Percentiles rank a stretch among this genome's conserved stretches.
Evolutionary conservation across 2,888 invertebrate species (phyloP).

Genomic region (Phaonia tiefii): DNA sequence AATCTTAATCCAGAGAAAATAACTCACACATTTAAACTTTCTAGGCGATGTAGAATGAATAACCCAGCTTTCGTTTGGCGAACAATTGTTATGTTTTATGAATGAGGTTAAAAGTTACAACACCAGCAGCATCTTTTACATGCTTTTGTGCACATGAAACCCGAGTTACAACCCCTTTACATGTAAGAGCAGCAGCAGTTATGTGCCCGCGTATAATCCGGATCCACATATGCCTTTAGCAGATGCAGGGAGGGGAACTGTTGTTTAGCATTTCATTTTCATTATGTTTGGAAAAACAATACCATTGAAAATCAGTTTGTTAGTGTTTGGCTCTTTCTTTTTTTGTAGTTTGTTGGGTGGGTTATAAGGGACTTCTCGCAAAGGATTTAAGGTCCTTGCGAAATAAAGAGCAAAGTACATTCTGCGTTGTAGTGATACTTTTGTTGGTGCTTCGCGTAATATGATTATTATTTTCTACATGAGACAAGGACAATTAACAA

Average conservation of each 20-base stretch:
- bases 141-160: slow-evolving; percentile 31
- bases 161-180: slow-evolving; percentile 27
- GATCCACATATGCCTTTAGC: background rate
- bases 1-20: slow-evolving; percentile 19
- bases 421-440: background rate
- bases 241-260: slow-evolving; percentile 21
- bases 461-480: slow-evolving; percentile 33
- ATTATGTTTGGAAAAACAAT: slow-evolving; percentile 41
- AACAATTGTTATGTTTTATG: slow-evolving; percentile 65
- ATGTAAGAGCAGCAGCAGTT: background rate
- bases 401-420: slow-evolving; percentile 8
- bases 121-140: slow-evolving; percentile 28
- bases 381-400: background rate
- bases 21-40: slow-evolving; percentile 25
- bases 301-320: too few species aligned
- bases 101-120: slow-evolving; percentile 54
- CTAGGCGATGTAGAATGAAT: slow-evolving; percentile 47
- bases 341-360: too few species aligned
- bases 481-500: slow-evolving; percentile 57
- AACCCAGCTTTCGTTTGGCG: slow-evolving; percentile 50
- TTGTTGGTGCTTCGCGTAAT: background rate
- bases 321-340: too few species aligned
- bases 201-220: background rate
- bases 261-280: slow-evolving; percentile 56
- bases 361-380: too few species aligned